phyloP scores from a whole-genome alignment of 2,888 invertebrate genomes.

The Charanyca ferruginea region DNA sequence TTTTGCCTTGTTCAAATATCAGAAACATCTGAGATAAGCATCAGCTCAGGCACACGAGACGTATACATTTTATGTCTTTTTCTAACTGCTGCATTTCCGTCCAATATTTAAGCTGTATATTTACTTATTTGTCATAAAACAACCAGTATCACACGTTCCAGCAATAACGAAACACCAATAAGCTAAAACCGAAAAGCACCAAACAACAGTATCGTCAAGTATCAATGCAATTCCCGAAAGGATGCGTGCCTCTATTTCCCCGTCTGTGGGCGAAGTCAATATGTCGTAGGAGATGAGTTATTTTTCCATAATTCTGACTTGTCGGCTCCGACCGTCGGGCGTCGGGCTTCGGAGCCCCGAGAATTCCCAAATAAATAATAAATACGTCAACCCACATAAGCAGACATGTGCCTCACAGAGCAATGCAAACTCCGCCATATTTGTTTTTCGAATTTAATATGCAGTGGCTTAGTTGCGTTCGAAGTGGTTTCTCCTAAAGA shows the following conservation, averaged over 20 bases:
- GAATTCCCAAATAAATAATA: slow-evolving; percentile 91
- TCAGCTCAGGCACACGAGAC: not conserved
- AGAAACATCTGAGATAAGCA: not conserved
- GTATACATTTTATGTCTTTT: not conserved
- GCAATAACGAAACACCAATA: slow-evolving; percentile 58
- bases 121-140: slow-evolving; percentile 41
- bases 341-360: slow-evolving; percentile 72
- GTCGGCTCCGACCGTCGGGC: slow-evolving; percentile 60
- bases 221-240: slow-evolving; percentile 85
- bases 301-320: slow-evolving; percentile 86
- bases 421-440: slow-evolving; percentile 69
- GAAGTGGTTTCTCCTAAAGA: slow-evolving; percentile 42
- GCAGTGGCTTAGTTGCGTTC: slow-evolving; percentile 70
- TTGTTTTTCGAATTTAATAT: slow-evolving; percentile 80
- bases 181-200: slow-evolving; percentile 61
- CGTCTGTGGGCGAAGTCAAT: slow-evolving; percentile 84
- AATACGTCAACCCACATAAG: slow-evolving; percentile 81
- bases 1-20: not conserved
- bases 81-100: not conserved
- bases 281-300: slow-evolving; percentile 88
- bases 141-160: slow-evolving; percentile 22
- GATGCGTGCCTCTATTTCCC: slow-evolving; percentile 80
- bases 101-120: not conserved
- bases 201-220: slow-evolving; percentile 65
- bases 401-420: slow-evolving; percentile 66